Conservation (phyloP, 1,140 invertebrate species). For the Tetranychus cinnabarinus region DNA sequence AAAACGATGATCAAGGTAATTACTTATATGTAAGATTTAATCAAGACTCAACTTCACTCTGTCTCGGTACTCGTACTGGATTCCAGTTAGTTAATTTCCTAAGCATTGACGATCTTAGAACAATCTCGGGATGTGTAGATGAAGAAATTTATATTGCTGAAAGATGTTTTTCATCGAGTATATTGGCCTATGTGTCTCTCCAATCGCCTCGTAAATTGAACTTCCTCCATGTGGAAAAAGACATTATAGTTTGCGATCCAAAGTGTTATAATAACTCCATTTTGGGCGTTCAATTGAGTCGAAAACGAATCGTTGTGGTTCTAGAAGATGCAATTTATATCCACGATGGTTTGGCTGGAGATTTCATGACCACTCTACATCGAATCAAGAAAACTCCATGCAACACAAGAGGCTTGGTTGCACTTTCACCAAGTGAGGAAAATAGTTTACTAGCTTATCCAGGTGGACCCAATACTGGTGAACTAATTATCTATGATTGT, state of each 20-base stretch:
- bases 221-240: conserved; percentile 94
- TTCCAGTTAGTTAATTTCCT: conserved; percentile 67
- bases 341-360: conserved; percentile 41
- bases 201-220: conserved; percentile 72
- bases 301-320: conserved; percentile 85
- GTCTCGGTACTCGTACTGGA: conserved; percentile 64
- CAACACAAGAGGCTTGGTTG: conserved; percentile 74
- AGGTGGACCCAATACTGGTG: conserved; percentile 61
- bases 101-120: conserved; percentile 57
- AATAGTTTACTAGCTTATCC: conserved; percentile 91
- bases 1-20: background rate
- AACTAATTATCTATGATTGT: conserved; percentile 96
- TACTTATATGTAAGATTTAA: background rate
- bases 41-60: conserved; percentile 28
- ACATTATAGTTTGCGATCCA: conserved; percentile 82
- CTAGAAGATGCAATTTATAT: conserved; percentile 92
- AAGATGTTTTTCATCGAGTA: conserved; percentile 79
- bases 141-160: conserved; percentile 86
- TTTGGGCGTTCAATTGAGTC: conserved; percentile 80
- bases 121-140: conserved; percentile 58
- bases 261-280: conserved; percentile 96
- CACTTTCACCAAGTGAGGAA: conserved; percentile 57
- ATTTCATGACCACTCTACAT: conserved; percentile 83
- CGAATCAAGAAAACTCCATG: conserved; percentile 92
- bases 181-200: conserved; percentile 80